Percentiles rank a stretch among this genome's conserved stretches.
Conservation (phyloP, 1,140 invertebrate genomes). For the Prorops nasuta region DNA sequence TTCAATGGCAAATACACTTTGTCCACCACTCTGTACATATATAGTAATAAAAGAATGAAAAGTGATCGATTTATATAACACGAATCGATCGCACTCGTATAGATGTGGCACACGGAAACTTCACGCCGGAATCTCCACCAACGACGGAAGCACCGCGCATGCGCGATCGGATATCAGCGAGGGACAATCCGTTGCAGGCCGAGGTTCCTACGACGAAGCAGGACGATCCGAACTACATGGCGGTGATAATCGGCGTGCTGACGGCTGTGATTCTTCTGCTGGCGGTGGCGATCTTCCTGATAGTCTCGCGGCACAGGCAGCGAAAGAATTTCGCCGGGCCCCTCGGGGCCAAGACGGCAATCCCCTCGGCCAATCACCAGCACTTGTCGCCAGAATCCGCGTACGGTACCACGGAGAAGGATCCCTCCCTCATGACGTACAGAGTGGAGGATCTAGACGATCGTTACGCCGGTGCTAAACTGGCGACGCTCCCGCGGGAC, state of each 20-base stretch:
- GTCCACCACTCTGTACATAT: no score
- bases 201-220: slow-evolving; percentile 53
- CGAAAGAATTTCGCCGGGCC: slow-evolving; percentile 60
- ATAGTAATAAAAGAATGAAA: no score
- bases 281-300: slow-evolving; percentile 62
- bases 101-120: slow-evolving; percentile 58
- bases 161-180: slow-evolving; percentile 51
- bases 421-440: slow-evolving; percentile 52
- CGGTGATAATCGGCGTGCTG: slow-evolving; percentile 66
- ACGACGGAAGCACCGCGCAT: slow-evolving; percentile 49
- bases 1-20: no score
- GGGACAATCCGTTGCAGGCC: slow-evolving; percentile 45
- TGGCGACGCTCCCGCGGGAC: slow-evolving; percentile 50
- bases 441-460: slow-evolving; percentile 54
- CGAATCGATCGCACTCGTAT: no score
- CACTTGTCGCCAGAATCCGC: slow-evolving; percentile 51
- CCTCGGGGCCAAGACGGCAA: slow-evolving; percentile 51
- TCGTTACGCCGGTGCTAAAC: slow-evolving; percentile 48
- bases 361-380: slow-evolving; percentile 50
- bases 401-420: slow-evolving; percentile 54
- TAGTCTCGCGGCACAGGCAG: slow-evolving; percentile 61
- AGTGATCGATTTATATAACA: no score
- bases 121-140: slow-evolving; percentile 50
- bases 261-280: slow-evolving; percentile 64
- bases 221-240: slow-evolving; percentile 63